A percentile compares a stretch with the other conserved stretches of the same genome.
Conservation (phyloP, 2,888 invertebrate species). For the Latrodectus hesperus region DNA sequence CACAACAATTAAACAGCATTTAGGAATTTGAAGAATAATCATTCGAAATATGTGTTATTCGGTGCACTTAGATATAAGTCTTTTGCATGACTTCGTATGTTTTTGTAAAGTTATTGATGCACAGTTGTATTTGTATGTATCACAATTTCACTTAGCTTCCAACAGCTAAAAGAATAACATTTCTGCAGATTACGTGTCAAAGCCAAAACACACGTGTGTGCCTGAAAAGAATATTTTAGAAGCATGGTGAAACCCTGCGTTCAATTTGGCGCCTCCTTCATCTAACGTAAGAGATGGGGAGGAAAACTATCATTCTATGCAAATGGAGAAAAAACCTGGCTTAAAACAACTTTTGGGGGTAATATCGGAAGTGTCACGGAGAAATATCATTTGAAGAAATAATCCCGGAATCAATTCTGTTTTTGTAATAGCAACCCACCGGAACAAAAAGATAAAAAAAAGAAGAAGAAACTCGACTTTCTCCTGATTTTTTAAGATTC, state of each 20-base stretch:
- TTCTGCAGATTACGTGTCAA: no score
- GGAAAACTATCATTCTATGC: conserved; percentile 8
- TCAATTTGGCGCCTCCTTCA: conserved; percentile 11
- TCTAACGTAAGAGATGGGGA: not conserved
- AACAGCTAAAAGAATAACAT: no score
- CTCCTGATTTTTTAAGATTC: not conserved
- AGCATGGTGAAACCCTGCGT: not conserved
- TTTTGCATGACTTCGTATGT: no score
- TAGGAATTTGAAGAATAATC: no score
- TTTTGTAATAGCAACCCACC: conserved; percentile 52
- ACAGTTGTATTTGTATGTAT: no score
- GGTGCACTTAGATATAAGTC: no score
- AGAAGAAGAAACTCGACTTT: not conserved
- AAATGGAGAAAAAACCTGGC: conserved; percentile 4
- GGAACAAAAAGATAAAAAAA: not conserved
- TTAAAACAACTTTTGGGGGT: conserved; percentile 22
- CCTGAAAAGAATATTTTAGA: no score
- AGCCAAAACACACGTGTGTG: no score
- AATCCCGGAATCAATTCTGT: conserved; percentile 49
- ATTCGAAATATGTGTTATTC: no score
- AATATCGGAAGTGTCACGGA: conserved; percentile 29
- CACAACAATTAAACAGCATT: no score
- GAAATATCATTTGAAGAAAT: conserved; percentile 40
- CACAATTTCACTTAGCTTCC: no score
- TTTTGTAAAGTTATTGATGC: no score